Conservation (phyloP, 2,888 invertebrate species). For the Cenopis cana region DNA sequence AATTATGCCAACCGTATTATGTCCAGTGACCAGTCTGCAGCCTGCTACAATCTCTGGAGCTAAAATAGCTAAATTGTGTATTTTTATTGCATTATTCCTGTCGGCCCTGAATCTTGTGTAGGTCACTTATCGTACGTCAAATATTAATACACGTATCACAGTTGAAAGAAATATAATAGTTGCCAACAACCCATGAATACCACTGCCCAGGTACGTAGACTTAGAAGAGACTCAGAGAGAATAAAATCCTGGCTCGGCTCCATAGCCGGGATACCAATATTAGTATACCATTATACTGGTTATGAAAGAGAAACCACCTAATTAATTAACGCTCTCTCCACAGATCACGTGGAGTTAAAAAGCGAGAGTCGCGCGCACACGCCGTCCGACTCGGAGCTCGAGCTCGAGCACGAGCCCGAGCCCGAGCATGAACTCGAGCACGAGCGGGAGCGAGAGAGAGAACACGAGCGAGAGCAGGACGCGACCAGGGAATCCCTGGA, state of each 20-base stretch:
- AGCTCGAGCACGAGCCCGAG: conserved; percentile 53
- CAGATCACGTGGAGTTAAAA: conserved; percentile 73
- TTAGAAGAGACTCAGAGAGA: no score
- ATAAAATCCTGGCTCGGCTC: no score
- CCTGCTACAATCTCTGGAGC: background rate
- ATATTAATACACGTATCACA: background rate
- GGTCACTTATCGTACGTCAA: background rate
- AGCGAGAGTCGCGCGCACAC: conserved; percentile 71
- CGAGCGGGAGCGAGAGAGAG: conserved; percentile 59
- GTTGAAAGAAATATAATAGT: no score
- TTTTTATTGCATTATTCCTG: no score
- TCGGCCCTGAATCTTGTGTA: background rate
- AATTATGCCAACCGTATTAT: background rate
- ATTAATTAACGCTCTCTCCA: conserved; percentile 4
- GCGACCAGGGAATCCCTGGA: conserved; percentile 54
- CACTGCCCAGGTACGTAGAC: no score
- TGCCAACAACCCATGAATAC: no score
- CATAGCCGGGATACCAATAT: no score
- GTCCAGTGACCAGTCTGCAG: background rate
- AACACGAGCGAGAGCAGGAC: conserved; percentile 62
- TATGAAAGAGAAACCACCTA: background rate
- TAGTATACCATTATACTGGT: no score
- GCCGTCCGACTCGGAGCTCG: conserved; percentile 61
- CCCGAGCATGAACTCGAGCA: conserved; percentile 51
- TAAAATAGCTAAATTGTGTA: background rate